Evolutionary conservation across 2,113 vertebrate genomes (phyloP).

Genomic region (Neolamprologus cancellatus): DNA sequence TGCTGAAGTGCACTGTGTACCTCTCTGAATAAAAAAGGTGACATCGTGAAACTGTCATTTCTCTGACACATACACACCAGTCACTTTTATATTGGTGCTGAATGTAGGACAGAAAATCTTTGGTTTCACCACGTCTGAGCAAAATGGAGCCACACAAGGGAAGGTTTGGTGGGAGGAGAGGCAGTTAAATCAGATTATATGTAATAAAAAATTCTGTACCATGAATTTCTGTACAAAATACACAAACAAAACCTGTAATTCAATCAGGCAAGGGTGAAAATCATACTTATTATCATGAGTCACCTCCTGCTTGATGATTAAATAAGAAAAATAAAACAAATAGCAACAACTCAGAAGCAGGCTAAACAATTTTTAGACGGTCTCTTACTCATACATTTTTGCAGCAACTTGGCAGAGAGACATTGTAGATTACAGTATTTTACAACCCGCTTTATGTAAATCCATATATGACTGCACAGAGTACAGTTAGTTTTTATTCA

Average conservation of each 20-base stretch:
- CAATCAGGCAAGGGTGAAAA: not conserved
- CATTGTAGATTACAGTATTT: not conserved
- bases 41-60: constrained; percentile 11
- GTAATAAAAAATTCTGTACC: not conserved
- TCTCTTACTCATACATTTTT: not conserved
- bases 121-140: not conserved
- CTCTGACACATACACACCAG: not conserved
- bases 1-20: not conserved
- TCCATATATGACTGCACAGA: not conserved
- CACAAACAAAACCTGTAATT: not conserved
- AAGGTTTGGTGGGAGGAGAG: not conserved
- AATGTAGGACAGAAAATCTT: constrained; percentile 15
- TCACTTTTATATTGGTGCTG: not conserved
- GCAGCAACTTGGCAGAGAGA: not conserved
- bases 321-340: not conserved
- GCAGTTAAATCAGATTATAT: not conserved
- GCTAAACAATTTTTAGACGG: not conserved
- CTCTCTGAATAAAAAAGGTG: not conserved
- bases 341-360: not conserved
- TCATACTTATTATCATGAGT: not conserved
- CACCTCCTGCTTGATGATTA: not conserved
- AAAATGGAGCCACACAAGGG: not conserved
- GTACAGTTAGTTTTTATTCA: not conserved
- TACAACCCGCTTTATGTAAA: not conserved
- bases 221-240: not conserved